Base-by-base conservation (phyloP, 1,140 invertebrate genomes). In the Brachionus rubens region DNA sequence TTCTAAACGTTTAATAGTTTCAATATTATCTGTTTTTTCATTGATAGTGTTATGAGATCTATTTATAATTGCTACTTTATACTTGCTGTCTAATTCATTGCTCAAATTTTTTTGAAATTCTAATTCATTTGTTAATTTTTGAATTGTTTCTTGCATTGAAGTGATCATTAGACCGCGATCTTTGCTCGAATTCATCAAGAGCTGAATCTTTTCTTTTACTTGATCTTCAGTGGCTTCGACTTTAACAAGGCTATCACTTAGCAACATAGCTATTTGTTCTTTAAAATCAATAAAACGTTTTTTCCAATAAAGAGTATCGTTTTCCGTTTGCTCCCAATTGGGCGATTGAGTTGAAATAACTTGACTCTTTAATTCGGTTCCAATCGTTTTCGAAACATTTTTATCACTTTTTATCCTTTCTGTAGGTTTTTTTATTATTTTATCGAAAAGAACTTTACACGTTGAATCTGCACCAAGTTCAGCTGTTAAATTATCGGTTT, bases 401-500 rank as follows among this genome's bases (percentile, higher is more conserved):
- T 83, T 81, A 52, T 78, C 80, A 6, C 80, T 78, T 7, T 81
- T 80, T 0, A 85, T 78, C 36, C 83, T 77, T 48, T 83, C 82
- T 77, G 80, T 82, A 43, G 85, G 33, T 2, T 81, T 75, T 7
- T 79, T 79, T 24, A 83, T 75, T 75, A 85, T 83, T 46, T 80
- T 77, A 54, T 82, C 80, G 3, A 81, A 36, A 12, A 81, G 81
- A 16, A 76, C 75, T 65, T 78, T 79, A 5, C 77, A 70, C 9
- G 77, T 76, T 14, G 82, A 16, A 16, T 82, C 83, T 75, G 80
- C 79, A 65, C 84, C 83, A 75, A 82, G 72, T 78, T 83, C 83
- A 77, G 80, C 75, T 80, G 80, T 80, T 7, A 83, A 50, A 68
- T 77, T 80, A 19, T 83, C 83, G 10, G 83, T 85, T 78, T 85